Percentiles rank a stretch among this genome's conserved stretches.
Conservation (phyloP, 2,797 vertebrate genomes). For the Halcyon badia region DNA sequence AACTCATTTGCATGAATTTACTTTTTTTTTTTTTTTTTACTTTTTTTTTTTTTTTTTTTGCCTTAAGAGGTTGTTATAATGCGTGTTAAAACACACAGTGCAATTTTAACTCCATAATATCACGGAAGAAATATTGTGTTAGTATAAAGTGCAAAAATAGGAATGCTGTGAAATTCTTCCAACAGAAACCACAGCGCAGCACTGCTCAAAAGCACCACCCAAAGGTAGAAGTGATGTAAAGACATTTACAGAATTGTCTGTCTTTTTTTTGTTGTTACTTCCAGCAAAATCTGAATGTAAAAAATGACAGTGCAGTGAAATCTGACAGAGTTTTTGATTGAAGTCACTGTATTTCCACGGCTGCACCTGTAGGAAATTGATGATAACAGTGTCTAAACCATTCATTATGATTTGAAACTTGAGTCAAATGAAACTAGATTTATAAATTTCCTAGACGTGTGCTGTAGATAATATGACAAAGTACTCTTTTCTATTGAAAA, state of each 20-base stretch:
- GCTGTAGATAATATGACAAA: conserved; percentile 85
- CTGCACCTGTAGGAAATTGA: conserved; percentile 87
- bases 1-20: conserved; percentile 79
- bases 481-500: conserved; percentile 77
- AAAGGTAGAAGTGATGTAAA: conserved; percentile 78
- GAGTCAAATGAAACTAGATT: conserved; percentile 83
- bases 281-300: conserved; percentile 83
- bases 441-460: conserved; percentile 86
- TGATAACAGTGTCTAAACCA: conserved; percentile 87
- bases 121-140: conserved; percentile 80
- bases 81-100: conserved; percentile 80
- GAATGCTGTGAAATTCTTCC: conserved; percentile 5
- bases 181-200: conserved; percentile 41
- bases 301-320: conserved; percentile 85
- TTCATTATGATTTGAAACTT: conserved; percentile 87
- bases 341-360: conserved; percentile 86
- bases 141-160: conserved; percentile 73
- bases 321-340: conserved; percentile 87
- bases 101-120: conserved; percentile 82
- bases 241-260: conserved; percentile 16
- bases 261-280: conserved; percentile 64
- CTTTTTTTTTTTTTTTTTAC: conserved; percentile 67
- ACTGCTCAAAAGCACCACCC: conserved; percentile 87
- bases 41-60: conserved; percentile 75
- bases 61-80: conserved; percentile 80